Evolutionary conservation across 2,888 invertebrate genomes (phyloP).

Genomic region (Tetranychus piercei): DNA sequence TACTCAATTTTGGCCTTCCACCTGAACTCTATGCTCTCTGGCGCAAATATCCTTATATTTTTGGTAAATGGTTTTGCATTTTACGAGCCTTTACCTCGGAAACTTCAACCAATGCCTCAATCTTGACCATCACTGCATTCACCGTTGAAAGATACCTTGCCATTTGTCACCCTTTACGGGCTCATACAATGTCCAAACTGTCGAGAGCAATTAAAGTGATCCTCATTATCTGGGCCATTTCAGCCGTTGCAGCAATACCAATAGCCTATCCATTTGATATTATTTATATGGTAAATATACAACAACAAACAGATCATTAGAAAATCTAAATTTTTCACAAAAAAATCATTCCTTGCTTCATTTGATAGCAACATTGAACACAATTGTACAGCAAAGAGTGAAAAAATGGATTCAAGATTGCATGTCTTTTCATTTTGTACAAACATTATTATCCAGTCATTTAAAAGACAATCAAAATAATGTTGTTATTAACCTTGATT

Average conservation of each 20-base stretch:
- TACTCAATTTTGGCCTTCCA: conserved; percentile 63
- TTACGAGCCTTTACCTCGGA: conserved; percentile 59
- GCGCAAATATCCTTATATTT: conserved; percentile 33
- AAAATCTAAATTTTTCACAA: neutral
- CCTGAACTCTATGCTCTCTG: conserved; percentile 46
- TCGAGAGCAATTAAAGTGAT: conserved; percentile 63
- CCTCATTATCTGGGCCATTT: conserved; percentile 56
- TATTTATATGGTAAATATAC: neutral
- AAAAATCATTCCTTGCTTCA: no score
- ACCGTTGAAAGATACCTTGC: conserved; percentile 70
- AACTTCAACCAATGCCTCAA: conserved; percentile 55
- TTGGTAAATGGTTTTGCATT: conserved; percentile 58
- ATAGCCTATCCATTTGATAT: conserved; percentile 14
- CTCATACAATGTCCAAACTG: conserved; percentile 63
- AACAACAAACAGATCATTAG: neutral
- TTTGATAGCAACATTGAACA: no score
- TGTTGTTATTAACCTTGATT: no score
- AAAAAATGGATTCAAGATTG: no score
- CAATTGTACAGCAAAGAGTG: no score
- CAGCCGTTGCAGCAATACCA: conserved; percentile 37
- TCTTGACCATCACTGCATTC: conserved; percentile 59
- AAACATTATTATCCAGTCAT: neutral
- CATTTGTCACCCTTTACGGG: conserved; percentile 63
- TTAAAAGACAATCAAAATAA: no score
- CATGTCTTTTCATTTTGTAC: conserved; percentile 3